These are phyloP conservation scores for Brachionus rubens DNA, from an alignment of 1,140 invertebrate species.

Conservation along the genomic window DNA sequence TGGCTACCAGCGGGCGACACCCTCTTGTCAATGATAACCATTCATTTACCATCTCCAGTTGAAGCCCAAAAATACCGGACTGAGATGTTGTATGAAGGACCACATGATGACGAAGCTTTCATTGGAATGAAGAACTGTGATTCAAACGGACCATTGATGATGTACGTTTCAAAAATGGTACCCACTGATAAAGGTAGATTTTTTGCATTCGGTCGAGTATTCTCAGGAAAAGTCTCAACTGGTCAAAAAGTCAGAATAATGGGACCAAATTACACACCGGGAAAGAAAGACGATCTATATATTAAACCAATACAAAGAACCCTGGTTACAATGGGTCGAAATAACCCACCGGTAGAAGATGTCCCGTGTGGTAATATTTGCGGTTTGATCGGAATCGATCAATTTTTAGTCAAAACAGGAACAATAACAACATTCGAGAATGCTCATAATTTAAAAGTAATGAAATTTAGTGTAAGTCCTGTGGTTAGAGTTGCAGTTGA, in stretches of 20 bases:
- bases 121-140: conserved; percentile 78
- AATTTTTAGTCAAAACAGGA: conserved; percentile 97
- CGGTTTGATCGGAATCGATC: conserved; percentile 98
- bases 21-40: conserved; percentile 98
- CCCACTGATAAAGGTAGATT: conserved; percentile 94
- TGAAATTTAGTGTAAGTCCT: conserved; percentile 94
- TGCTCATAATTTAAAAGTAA: conserved; percentile 92
- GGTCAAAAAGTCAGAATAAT: conserved; percentile 74
- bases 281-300: conserved; percentile 77
- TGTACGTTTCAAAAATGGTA: conserved; percentile 99
- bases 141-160: conserved; percentile 93
- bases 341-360: conserved; percentile 97
- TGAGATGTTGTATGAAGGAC: conserved; percentile 87
- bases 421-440: conserved; percentile 98
- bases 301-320: conserved; percentile 69
- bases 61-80: conserved; percentile 97
- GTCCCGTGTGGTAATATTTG: conserved; percentile 99
- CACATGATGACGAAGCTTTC: conserved; percentile 15
- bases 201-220: conserved; percentile 99
- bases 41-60: conserved; percentile 96
- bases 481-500: conserved; percentile 98
- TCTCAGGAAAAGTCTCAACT: conserved; percentile 85
- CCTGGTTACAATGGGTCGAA: conserved; percentile 99
- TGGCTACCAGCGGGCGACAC: conserved; percentile 99
- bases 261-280: conserved; percentile 94